Percentiles rank a stretch among this genome's conserved stretches.
Conservation (phyloP, 2,113 vertebrate species). For the Maccullochella peelii region DNA sequence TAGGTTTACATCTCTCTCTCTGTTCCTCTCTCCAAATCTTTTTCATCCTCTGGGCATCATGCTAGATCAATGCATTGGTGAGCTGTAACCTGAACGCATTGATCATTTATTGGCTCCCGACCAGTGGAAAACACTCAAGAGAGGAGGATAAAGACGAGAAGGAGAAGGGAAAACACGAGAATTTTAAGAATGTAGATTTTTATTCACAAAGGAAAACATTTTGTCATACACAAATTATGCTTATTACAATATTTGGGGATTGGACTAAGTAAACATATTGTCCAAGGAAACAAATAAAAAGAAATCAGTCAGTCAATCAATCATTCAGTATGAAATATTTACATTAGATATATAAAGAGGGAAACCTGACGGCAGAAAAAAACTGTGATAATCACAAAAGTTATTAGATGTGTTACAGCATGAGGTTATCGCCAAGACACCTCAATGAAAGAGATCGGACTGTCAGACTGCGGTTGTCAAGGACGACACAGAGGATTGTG, state of each 20-base stretch:
- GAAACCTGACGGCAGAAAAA: neutral
- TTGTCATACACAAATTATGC: neutral
- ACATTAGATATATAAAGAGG: neutral
- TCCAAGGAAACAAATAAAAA: conserved; percentile 1
- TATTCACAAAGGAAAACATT: neutral
- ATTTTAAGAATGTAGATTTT: neutral
- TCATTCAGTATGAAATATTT: neutral
- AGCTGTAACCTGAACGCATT: conserved; percentile 70
- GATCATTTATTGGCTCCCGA: conserved; percentile 41
- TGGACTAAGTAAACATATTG: neutral
- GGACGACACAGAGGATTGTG: conserved; percentile 27
- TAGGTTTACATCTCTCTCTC: conserved; percentile 50
- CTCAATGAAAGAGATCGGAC: conserved; percentile 47
- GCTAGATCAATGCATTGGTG: conserved; percentile 64
- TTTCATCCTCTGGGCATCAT: conserved; percentile 51
- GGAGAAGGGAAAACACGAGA: neutral
- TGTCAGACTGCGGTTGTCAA: conserved; percentile 42
- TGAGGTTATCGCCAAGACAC: conserved; percentile 35
- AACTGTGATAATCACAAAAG: conserved; percentile 12
- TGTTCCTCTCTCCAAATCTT: conserved; percentile 17
- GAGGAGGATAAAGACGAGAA: neutral
- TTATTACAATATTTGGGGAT: neutral
- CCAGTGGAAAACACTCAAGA: conserved; percentile 21
- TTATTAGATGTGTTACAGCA: conserved; percentile 54
- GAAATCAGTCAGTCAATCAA: neutral